Evolutionary conservation across 2,888 invertebrate genomes (phyloP).

Genomic region (Oligia latruncula): DNA sequence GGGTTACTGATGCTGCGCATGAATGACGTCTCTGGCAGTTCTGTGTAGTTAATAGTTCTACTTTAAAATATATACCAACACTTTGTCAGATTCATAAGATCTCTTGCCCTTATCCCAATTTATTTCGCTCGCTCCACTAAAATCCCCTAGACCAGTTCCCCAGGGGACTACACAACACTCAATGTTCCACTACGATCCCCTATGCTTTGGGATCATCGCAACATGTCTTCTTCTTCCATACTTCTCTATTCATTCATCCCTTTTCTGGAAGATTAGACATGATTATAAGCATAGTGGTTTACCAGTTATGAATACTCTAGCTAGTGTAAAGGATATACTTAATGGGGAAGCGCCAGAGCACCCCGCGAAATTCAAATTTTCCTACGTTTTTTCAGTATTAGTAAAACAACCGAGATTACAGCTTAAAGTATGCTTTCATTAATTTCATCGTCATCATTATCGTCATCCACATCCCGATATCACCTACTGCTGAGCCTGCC

Average conservation of each 20-base stretch:
- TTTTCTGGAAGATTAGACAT: neutral
- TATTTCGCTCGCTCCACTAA: no score
- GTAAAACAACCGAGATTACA: neutral
- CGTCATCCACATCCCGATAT: neutral
- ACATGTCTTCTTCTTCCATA: neutral
- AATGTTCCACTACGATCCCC: no score
- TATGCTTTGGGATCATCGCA: no score
- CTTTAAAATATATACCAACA: neutral
- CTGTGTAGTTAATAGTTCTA: slow-evolving; percentile 81
- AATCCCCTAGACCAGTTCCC: no score
- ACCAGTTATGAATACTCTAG: neutral
- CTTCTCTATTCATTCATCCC: neutral
- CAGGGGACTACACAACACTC: no score
- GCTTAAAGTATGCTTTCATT: neutral
- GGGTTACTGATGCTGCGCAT: slow-evolving; percentile 99
- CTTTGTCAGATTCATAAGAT: neutral
- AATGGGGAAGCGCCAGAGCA: no score
- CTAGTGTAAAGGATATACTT: no score
- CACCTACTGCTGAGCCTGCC: neutral
- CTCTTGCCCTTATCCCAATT: neutral
- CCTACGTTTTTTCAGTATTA: neutral
- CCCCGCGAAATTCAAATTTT: no score
- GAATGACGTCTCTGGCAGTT: slow-evolving; percentile 99
- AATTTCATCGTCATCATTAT: neutral
- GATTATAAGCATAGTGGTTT: neutral